A percentile compares a stretch with the other conserved stretches of the same genome.
These are phyloP conservation scores for Periparus ater DNA, from an alignment of 2,797 vertebrate species.

Conservation along the genomic window DNA sequence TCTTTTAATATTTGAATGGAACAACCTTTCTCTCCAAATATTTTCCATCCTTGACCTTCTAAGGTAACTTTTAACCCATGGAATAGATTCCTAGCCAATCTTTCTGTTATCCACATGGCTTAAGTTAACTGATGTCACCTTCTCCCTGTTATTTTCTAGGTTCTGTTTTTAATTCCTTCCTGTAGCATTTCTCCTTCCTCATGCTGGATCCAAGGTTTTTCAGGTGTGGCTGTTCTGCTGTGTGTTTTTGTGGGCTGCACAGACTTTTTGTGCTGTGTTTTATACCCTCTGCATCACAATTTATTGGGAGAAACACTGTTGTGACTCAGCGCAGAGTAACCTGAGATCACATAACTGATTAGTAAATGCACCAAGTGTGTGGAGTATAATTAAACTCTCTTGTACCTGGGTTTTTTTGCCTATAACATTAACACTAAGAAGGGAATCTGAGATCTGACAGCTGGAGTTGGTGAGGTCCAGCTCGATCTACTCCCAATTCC, in stretches of 20 bases:
- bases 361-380: neutral
- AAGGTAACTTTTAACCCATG: neutral
- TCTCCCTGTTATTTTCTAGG: neutral
- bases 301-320: neutral
- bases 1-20: neutral
- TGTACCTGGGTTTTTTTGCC: neutral
- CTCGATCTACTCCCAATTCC: neutral
- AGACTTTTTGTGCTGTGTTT: neutral
- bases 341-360: neutral
- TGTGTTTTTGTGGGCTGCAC: neutral
- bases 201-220: neutral
- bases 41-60: neutral
- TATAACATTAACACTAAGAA: neutral
- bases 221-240: neutral
- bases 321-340: neutral
- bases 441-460: neutral
- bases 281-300: neutral
- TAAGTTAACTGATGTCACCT: neutral
- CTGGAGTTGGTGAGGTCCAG: neutral
- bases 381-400: neutral
- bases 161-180: neutral
- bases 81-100: neutral
- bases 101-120: neutral
- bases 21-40: neutral
- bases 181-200: neutral